Evolutionary conservation across 1,140 invertebrate genomes (phyloP).

Genomic region (Ceratosolen fusciceps): DNA sequence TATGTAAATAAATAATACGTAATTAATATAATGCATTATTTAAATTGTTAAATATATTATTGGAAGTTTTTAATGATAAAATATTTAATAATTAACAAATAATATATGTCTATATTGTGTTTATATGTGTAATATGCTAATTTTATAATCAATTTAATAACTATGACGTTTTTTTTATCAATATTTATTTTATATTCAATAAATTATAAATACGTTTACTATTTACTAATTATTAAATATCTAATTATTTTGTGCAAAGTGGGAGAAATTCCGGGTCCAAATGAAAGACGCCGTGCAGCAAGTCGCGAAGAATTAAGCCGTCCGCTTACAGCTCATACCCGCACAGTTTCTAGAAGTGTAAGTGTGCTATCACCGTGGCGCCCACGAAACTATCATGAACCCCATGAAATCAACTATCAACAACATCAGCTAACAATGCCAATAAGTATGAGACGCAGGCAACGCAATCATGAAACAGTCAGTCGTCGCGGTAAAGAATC

Average conservation of each 20-base stretch:
- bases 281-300: constrained; percentile 73
- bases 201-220: too few relatives aligned
- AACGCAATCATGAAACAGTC: constrained; percentile 67
- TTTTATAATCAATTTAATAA: too few relatives aligned
- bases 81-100: too few relatives aligned
- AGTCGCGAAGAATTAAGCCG: constrained; percentile 81
- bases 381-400: constrained; percentile 80
- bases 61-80: too few relatives aligned
- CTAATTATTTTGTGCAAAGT: constrained; percentile 64
- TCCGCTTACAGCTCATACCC: constrained; percentile 77
- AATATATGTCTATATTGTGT: too few relatives aligned
- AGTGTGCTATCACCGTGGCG: constrained; percentile 88
- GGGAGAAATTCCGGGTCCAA: constrained; percentile 81
- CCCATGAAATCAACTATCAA: constrained; percentile 85
- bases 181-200: too few relatives aligned
- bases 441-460: constrained; percentile 65
- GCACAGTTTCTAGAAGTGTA: constrained; percentile 85
- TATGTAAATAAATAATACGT: too few relatives aligned
- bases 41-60: too few relatives aligned
- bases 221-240: too few relatives aligned
- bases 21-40: too few relatives aligned
- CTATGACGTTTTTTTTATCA: too few relatives aligned
- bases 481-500: constrained; percentile 63
- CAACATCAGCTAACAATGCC: constrained; percentile 73
- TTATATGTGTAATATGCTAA: too few relatives aligned